Conservation (phyloP, 2,113 vertebrate species). For the Catharus fuscescens region DNA sequence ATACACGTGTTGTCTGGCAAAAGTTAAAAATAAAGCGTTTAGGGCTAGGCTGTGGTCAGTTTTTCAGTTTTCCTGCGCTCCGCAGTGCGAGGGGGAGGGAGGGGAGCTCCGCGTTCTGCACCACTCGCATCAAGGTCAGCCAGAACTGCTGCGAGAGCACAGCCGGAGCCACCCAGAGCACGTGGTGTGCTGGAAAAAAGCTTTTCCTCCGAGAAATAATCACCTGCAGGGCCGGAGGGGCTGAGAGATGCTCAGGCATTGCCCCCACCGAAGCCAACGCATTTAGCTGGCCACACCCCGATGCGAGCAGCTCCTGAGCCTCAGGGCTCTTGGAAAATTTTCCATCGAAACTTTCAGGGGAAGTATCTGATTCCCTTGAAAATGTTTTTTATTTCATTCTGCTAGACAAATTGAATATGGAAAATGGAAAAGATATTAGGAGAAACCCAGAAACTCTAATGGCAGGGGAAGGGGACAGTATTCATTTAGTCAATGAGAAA, state of each 20-base stretch:
- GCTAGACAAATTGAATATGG: background rate
- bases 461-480: background rate
- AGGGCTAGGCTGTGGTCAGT: conserved; percentile 21
- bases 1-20: conserved; percentile 27
- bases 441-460: background rate
- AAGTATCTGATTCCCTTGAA: conserved; percentile 27
- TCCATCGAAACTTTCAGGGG: conserved; percentile 32
- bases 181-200: background rate
- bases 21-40: conserved; percentile 67
- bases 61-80: background rate
- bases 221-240: background rate
- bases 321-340: background rate
- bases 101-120: conserved; percentile 21
- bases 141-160: conserved; percentile 19
- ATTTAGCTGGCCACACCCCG: background rate
- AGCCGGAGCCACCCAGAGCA: background rate
- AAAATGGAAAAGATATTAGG: background rate
- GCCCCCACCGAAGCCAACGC: background rate
- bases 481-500: background rate
- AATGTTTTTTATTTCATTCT: conserved; percentile 28
- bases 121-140: conserved; percentile 43
- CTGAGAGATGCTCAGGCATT: background rate
- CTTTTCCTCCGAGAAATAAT: background rate
- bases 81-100: conserved; percentile 11
- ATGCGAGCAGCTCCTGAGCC: background rate